Percentiles rank a stretch among this genome's conserved stretches.
Evolutionary conservation across 2,888 invertebrate genomes (phyloP).

Genomic region (Drosophila paracracens): DNA sequence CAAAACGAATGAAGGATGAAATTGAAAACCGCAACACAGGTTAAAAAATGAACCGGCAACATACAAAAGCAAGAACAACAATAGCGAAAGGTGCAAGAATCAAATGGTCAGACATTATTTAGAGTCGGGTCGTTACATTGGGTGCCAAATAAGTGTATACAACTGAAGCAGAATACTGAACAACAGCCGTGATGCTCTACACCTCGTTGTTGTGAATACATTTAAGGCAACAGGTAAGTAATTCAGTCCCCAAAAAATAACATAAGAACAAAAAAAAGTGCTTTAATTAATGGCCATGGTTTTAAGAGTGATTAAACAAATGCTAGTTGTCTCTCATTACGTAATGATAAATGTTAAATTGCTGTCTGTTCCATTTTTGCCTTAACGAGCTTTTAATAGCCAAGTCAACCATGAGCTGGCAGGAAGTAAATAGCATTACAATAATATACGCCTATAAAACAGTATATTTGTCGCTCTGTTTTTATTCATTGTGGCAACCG

Average conservation of each 20-base stretch:
- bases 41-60: slow-evolving; percentile 42
- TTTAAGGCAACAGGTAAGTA: slow-evolving; percentile 31
- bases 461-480: background rate
- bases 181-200: background rate
- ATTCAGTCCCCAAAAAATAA: slow-evolving; percentile 9
- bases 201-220: background rate
- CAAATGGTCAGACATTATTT: slow-evolving; percentile 60
- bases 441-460: background rate
- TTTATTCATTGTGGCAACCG: background rate
- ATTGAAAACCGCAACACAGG: slow-evolving; percentile 75
- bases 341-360: slow-evolving; percentile 13
- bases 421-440: background rate
- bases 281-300: slow-evolving; percentile 34
- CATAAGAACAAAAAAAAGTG: background rate
- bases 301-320: slow-evolving; percentile 39
- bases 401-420: background rate
- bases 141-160: background rate
- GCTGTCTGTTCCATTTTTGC: background rate
- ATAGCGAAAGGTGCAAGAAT: slow-evolving; percentile 36
- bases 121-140: slow-evolving; percentile 10
- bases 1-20: slow-evolving; percentile 80
- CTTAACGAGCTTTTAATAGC: slow-evolving; percentile 8
- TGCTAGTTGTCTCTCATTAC: slow-evolving; percentile 12
- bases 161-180: background rate
- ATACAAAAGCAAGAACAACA: slow-evolving; percentile 11